Evolutionary conservation across 2,797 vertebrate species (phyloP).

Genomic region (Manis crassicaudata): DNA sequence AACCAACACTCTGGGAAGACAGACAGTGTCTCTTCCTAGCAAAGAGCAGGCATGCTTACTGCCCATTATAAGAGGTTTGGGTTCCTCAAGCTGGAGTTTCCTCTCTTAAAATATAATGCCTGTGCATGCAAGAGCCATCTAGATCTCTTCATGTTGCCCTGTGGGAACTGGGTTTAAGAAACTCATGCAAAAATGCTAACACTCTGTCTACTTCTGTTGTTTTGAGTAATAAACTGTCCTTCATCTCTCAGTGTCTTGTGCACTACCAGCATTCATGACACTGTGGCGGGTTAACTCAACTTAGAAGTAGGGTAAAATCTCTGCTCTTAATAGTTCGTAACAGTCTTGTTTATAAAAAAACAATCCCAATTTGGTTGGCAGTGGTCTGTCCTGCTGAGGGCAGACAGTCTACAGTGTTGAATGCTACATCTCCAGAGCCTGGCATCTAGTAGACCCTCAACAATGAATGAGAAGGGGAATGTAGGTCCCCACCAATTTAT

Average conservation of each 20-base stretch:
- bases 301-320: slow-evolving; percentile 13
- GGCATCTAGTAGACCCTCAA: neutral
- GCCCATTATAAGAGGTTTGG: neutral
- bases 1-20: neutral
- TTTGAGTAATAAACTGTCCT: neutral
- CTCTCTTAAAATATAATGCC: neutral
- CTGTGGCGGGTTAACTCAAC: neutral
- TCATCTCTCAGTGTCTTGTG: neutral
- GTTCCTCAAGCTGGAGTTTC: neutral
- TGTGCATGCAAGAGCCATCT: neutral
- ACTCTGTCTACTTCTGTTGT: neutral
- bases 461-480: neutral
- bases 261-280: neutral
- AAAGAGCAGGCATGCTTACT: slow-evolving; percentile 22
- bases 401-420: neutral
- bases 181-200: neutral
- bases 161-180: neutral
- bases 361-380: neutral
- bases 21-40: neutral
- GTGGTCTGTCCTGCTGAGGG: neutral
- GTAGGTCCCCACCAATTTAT: neutral
- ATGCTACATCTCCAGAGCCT: neutral
- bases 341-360: neutral
- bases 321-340: neutral
- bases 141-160: neutral